Conservation (phyloP, 2,888 invertebrate genomes). For the Cryptophagus acutangulus region DNA sequence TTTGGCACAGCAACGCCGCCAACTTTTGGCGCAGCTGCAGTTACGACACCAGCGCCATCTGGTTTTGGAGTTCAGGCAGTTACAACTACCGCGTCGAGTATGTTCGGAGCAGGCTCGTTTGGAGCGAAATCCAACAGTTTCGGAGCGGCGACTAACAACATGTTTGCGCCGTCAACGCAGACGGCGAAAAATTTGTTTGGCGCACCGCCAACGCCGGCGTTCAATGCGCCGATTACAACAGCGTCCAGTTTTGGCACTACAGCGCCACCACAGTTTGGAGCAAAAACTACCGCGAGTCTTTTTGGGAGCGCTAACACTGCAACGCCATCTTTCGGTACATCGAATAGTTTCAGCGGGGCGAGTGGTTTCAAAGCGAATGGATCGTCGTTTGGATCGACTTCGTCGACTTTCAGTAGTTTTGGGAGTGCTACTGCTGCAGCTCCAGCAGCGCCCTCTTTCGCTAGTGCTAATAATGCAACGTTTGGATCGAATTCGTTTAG, state of each 20-base stretch:
- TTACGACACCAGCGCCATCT: background rate
- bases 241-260: background rate
- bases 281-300: background rate
- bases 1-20: background rate
- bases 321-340: constrained; percentile 1
- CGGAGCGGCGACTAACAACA: background rate
- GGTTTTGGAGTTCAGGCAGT: background rate
- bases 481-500: constrained; percentile 4
- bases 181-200: too few relatives aligned
- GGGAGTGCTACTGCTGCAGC: background rate
- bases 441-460: background rate
- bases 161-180: too few relatives aligned
- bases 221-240: background rate
- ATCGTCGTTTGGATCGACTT: background rate
- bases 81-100: background rate
- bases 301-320: background rate
- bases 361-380: background rate
- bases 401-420: background rate
- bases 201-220: constrained; percentile 1
- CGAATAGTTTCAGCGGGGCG: background rate
- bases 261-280: background rate
- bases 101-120: too few relatives aligned
- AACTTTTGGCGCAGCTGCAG: constrained; percentile 1
- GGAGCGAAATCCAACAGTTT: too few relatives aligned
- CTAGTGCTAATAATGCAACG: background rate